Evolutionary conservation across 2,797 vertebrate genomes (phyloP), one percentile per base, ranked within the genome.

Genomic region (Rhinophrynus dorsalis): DNA sequence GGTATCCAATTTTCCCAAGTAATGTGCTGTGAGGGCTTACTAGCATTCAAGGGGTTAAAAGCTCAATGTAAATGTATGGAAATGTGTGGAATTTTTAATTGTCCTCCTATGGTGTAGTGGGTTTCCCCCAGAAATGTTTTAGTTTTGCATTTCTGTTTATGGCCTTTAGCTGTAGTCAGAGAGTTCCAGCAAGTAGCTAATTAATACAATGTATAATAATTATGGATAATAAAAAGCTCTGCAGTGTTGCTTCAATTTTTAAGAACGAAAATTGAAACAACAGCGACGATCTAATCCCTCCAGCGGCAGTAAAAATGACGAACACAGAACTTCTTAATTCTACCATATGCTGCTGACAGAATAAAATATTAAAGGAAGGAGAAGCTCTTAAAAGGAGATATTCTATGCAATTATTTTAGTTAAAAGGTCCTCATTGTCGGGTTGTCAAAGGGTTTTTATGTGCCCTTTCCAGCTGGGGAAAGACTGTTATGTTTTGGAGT

Each of bases 361-460:
- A 73, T 73, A 66, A 73, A 73, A 73, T 73, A 73, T 67, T 73
- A 73, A 73, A 73, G 55, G 45, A 54, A 59, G 48, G 37, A 67
- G 50, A 50, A 66, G 56, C 70, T 66, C 70, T 73, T 66, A 66
- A 73, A 72, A 73, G 70, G 42, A 66, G 70, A 67, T 66, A 66
- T 67, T 67, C 70, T 47, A 48, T 54, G 70, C 70, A 73, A 73
- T 73, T 73, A 73, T 73, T 73, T 73, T 73, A 66, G 70, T 73
- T 73, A 73, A 73, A 73, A 73, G 70, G 70, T 66, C 70, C 60
- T 66, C 62, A 73, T 73, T 73, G 70, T 73, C 70, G 67, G 67
- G 52, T 73, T 73, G 70, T 73, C 70, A 73, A 73, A 73, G 60
- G 70, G 70, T 66, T 73, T 73, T 73, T 73, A 73, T 73, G 70